Percentiles rank a stretch among this genome's conserved stretches.
Conservation (phyloP, 2,888 invertebrate species). For the Hoplodrina ambigua region DNA sequence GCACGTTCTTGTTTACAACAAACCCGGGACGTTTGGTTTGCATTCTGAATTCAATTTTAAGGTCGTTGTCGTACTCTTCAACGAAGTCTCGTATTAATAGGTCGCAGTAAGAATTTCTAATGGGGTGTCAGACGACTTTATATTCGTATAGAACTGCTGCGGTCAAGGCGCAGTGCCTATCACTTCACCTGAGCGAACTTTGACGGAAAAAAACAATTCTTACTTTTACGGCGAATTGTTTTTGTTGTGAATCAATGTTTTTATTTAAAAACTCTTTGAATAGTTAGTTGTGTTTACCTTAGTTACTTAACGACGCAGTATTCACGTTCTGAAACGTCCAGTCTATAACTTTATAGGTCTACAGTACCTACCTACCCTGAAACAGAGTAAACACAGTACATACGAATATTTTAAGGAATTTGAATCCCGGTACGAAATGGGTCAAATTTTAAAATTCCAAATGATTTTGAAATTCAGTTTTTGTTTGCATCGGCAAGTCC, state of each 20-base stretch:
- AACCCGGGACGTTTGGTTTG: constrained; percentile 67
- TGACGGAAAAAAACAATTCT: constrained; percentile 16
- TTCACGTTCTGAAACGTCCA: background rate
- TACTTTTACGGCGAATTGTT: constrained; percentile 1
- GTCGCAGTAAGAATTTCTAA: constrained; percentile 68
- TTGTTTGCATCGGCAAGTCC: constrained; percentile 38
- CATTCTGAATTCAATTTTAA: constrained; percentile 77
- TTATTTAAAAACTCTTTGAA: background rate
- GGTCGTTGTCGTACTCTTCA: constrained; percentile 74
- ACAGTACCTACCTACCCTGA: constrained; percentile 4
- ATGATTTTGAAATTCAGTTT: constrained; percentile 40
- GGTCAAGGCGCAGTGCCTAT: background rate
- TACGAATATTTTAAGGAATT: constrained; percentile 36
- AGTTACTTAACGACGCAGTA: background rate
- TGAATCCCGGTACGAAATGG: constrained; percentile 45
- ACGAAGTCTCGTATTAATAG: constrained; percentile 66
- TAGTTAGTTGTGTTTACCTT: background rate
- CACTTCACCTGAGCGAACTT: background rate
- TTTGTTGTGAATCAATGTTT: constrained; percentile 1
- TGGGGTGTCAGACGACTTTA: constrained; percentile 14
- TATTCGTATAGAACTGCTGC: constrained; percentile 22
- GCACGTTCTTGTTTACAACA: constrained; percentile 74
- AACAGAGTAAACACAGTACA: constrained; percentile 36
- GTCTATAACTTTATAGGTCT: constrained; percentile 4
- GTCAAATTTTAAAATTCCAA: constrained; percentile 61